Conservation (phyloP, 2,113 vertebrate species). For the Oostethus manadensis region DNA sequence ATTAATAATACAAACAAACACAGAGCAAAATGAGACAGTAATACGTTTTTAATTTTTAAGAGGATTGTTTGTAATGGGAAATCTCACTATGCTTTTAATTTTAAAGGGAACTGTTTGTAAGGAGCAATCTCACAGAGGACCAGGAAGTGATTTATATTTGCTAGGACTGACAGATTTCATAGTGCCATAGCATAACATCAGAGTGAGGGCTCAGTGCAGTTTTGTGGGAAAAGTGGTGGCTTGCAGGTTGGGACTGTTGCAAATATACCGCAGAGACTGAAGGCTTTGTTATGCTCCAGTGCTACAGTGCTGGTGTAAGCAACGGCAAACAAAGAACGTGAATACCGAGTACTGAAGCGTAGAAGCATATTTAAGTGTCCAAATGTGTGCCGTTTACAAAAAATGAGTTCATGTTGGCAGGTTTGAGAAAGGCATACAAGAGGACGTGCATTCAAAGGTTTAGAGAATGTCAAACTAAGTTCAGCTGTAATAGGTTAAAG, state of each 20-base stretch:
- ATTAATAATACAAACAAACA: constrained; percentile 41
- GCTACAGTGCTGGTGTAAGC: no score
- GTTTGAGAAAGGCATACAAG: no score
- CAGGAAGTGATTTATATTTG: constrained; percentile 12
- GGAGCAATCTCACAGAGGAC: constrained; percentile 25
- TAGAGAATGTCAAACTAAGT: no score
- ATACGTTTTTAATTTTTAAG: constrained; percentile 8
- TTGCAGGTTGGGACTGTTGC: constrained; percentile 24
- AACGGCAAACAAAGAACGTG: no score
- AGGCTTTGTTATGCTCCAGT: no score
- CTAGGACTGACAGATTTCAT: constrained; percentile 8
- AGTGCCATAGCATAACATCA: constrained; percentile 4
- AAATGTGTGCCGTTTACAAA: no score
- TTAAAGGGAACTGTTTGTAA: not conserved
- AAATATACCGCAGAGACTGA: not conserved
- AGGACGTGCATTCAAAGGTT: no score
- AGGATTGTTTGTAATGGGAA: not conserved
- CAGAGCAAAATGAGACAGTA: constrained; percentile 26
- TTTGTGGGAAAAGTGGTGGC: constrained; percentile 21
- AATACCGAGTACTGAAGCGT: no score
- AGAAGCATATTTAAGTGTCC: no score
- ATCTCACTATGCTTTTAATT: constrained; percentile 14
- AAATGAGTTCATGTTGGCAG: no score
- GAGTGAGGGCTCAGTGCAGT: constrained; percentile 13
- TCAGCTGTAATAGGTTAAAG: no score